Base-by-base conservation (phyloP, 2,888 invertebrate genomes). In the Cactoblastis cactorum region DNA sequence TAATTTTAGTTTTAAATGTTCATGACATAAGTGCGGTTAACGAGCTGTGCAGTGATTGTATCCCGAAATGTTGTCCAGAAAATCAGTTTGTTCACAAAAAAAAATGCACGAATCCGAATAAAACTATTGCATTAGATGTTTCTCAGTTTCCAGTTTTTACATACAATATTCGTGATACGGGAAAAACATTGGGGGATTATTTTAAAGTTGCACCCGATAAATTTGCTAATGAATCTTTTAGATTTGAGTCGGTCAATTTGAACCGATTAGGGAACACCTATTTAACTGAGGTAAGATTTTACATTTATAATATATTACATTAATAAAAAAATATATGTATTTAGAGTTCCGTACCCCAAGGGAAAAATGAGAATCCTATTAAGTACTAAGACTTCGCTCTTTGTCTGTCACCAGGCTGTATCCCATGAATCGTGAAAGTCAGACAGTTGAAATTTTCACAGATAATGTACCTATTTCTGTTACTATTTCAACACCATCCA, bases 271-370 rank as follows among this genome's bases (percentile, higher is more conserved):
- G 53, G 8, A 54, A 53, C 33, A 46, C 24, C 33, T 54, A 54
- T 32, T 28, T 56, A 24, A 41, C 35, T 8, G 50, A 53, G 52
- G 58, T 58, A 33, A 58, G 54, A 9, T 1, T 28, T 28, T 1
- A n/a, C n/a, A n/a, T n/a, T 28, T 28, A 28, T 9, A 28, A 28
- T 28, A 22, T 22, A 22, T 22, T 4, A n/a, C n/a, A n/a, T n/a
- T n/a, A n/a, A n/a, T n/a, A n/a, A n/a, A n/a, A n/a, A n/a, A n/a
- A n/a, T n/a, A n/a, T n/a, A n/a, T n/a, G n/a, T n/a, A n/a, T n/a
- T n/a, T n/a, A n/a, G n/a, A n/a, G n/a, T n/a, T n/a, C n/a, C n/a
- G n/a, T n/a, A n/a, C n/a, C n/a, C n/a, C n/a, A n/a, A n/a, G n/a
- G n/a, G n/a, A n/a, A n/a, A n/a, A n/a, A n/a, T n/a, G n/a, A n/a